Base-by-base conservation (phyloP, 2,888 invertebrate species). In the Nasonia oneida region DNA sequence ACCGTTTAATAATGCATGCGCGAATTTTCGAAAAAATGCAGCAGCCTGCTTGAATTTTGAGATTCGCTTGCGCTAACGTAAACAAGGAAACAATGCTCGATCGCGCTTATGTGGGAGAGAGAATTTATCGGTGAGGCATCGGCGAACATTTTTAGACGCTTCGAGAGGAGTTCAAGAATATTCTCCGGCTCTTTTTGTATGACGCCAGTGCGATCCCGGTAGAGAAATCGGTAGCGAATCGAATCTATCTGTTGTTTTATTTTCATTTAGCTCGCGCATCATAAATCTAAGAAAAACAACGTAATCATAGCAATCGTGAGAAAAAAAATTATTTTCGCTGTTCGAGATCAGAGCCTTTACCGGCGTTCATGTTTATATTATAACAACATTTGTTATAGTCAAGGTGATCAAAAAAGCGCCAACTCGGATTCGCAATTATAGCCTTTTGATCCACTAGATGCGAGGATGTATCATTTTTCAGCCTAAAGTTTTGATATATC, bases 41-140 rank as follows among this genome's bases (percentile, higher is more conserved):
- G 57, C 6, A n/a, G 15, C 6, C 57, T 15, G n/a, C 18, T 57
- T 15, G 57, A n/a, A 57, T 57, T 57, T 57, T 57, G 57, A 57
- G n/a, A 47, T 47, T 10, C 15, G n/a, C n/a, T 57, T n/a, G 57
- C 15, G 6, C 5, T 57, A n/a, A 1, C n/a, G n/a, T 57, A 57
- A 57, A 57, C 57, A 57, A 57, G 57, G 57, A 57, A n/a, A 57
- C 57, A 57, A 47, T 47, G 47, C 10, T 47, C 1, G 29, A 29
- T 29, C 1, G 47, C 47, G 47, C 12, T 47, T 47, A 12, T 57
- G n/a, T 2, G n/a, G 1, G 57, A 47, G n/a, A 18, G n/a, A 10
- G 57, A 57, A 57, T 57, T 57, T 57, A 57, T 57, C 57, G 57
- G 57, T 57, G n/a, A 57, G 57, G 15, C 15, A 57, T 57, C n/a